These are phyloP conservation scores for Whitmania pigra DNA, from an alignment of 1,140 invertebrate species.

Conservation along the genomic window DNA sequence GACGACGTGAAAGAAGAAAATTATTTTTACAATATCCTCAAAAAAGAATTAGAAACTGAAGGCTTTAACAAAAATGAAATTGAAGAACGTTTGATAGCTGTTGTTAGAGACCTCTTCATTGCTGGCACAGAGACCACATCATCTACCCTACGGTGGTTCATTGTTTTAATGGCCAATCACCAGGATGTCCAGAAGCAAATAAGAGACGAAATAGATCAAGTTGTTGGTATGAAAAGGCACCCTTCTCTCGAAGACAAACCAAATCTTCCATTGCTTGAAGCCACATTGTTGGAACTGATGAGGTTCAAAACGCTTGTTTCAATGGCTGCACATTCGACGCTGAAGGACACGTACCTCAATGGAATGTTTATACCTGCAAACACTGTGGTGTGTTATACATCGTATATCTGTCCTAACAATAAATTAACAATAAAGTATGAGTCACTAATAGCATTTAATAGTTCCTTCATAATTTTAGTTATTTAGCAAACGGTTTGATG, in stretches of 20 bases:
- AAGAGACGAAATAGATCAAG: conserved; percentile 63
- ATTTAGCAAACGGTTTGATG: too few species aligned
- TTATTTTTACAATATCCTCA: not conserved
- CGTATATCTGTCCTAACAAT: too few species aligned
- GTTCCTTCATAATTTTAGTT: not conserved
- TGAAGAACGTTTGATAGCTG: conserved; percentile 29
- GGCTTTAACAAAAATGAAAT: not conserved
- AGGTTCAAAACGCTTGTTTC: not conserved
- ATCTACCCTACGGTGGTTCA: conserved; percentile 50
- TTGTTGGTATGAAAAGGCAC: conserved; percentile 61
- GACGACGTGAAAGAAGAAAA: not conserved
- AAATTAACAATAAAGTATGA: not conserved
- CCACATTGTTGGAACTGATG: not conserved
- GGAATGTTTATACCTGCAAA: not conserved
- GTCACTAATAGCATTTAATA: not conserved
- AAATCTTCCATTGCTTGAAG: not conserved
- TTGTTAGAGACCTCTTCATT: conserved; percentile 61
- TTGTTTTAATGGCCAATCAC: conserved; percentile 2
- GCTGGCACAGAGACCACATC: conserved; percentile 81
- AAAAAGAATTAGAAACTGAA: not conserved
- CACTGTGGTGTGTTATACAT: too few species aligned
- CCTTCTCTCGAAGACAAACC: conserved; percentile 60
- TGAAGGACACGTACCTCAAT: conserved; percentile 10
- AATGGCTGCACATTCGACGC: not conserved
- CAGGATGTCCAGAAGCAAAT: conserved; percentile 60